Conservation (phyloP, 2,113 vertebrate genomes). For the Prionailurus bengalensis region DNA sequence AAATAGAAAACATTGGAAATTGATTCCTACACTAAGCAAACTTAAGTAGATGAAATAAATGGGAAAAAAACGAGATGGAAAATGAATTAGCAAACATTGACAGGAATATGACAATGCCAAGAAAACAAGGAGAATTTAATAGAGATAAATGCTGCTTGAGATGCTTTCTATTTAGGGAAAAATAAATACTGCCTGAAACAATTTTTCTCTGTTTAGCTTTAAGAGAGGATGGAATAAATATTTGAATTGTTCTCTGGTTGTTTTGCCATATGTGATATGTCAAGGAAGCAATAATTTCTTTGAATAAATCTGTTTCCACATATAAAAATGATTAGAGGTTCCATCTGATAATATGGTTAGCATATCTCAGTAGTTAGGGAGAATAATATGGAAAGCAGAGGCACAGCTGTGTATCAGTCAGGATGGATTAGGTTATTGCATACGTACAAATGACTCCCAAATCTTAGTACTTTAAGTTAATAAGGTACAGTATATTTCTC, state of each 20-base stretch:
- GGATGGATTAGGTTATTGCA: neutral
- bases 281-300: neutral
- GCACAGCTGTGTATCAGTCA: neutral
- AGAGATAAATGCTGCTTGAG: constrained; percentile 17
- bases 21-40: neutral
- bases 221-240: neutral
- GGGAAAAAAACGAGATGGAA: neutral
- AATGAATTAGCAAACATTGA: constrained; percentile 31
- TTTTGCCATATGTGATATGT: constrained; percentile 22
- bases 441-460: neutral
- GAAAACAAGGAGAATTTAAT: constrained; percentile 39
- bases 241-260: constrained; percentile 21
- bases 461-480: neutral
- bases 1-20: constrained; percentile 45
- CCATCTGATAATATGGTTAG: neutral
- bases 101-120: constrained; percentile 5
- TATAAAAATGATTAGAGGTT: neutral
- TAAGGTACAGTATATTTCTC: neutral
- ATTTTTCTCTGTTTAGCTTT: neutral
- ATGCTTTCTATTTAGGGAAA: neutral
- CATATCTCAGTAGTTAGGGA: neutral
- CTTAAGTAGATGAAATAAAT: constrained; percentile 13
- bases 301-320: constrained; percentile 24
- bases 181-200: constrained; percentile 44
- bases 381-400: neutral